phyloP scores from a whole-genome alignment of 2,797 vertebrate genomes.

The Sebastes taczanowskii region DNA sequence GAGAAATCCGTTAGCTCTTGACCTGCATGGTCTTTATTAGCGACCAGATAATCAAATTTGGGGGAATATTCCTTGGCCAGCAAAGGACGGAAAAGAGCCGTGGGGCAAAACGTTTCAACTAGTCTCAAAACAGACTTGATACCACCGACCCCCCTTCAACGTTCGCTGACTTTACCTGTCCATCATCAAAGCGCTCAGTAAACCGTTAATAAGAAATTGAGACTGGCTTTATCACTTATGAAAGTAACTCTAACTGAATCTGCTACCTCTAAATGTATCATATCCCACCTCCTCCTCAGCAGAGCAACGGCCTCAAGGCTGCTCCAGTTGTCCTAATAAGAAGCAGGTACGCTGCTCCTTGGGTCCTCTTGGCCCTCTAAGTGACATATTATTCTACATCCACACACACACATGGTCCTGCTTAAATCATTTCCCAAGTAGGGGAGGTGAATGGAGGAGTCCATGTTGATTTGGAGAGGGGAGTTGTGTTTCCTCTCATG shows the following conservation, averaged over 20 bases:
- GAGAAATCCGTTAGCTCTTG: slow-evolving; percentile 79
- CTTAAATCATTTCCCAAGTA: slow-evolving; percentile 85
- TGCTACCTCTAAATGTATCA: slow-evolving; percentile 70
- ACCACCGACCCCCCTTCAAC: background rate
- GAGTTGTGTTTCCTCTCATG: slow-evolving; percentile 75
- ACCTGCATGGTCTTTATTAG: slow-evolving; percentile 92
- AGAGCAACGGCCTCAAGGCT: slow-evolving; percentile 61
- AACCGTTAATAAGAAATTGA: slow-evolving; percentile 38
- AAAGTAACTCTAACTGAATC: slow-evolving; percentile 46
- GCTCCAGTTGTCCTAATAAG: slow-evolving; percentile 78
- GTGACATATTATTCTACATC: slow-evolving; percentile 83
- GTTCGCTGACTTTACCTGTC: slow-evolving; percentile 36
- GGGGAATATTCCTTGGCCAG: slow-evolving; percentile 83
- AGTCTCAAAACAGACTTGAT: slow-evolving; percentile 54
- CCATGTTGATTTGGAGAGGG: slow-evolving; percentile 74
- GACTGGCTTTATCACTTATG: slow-evolving; percentile 38
- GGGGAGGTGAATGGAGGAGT: slow-evolving; percentile 74
- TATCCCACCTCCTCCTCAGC: slow-evolving; percentile 62
- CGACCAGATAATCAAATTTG: slow-evolving; percentile 94
- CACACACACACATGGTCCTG: slow-evolving; percentile 83
- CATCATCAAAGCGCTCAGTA: slow-evolving; percentile 33
- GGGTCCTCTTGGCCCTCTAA: slow-evolving; percentile 76
- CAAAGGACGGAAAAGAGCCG: slow-evolving; percentile 85
- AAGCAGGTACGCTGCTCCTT: slow-evolving; percentile 81
- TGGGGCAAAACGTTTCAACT: slow-evolving; percentile 70